These are phyloP conservation scores for Pollimyrus isidori DNA, from an alignment of 2,113 vertebrate genomes.

Conservation along the genomic window DNA sequence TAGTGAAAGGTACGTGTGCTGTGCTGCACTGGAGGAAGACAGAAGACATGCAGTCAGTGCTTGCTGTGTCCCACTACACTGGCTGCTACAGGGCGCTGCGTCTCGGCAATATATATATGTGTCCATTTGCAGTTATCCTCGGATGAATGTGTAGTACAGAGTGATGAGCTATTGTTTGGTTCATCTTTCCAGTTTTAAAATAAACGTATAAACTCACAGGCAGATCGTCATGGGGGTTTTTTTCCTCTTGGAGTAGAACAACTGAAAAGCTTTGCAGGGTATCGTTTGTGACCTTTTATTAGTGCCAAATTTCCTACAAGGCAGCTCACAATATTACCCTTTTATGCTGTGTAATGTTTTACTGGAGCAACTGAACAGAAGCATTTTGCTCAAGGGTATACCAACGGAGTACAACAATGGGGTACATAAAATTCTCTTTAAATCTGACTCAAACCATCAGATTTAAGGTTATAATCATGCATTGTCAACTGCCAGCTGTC, in stretches of 20 bases:
- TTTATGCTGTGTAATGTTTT: not conserved
- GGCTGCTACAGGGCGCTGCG: not conserved
- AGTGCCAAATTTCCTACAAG: not conserved
- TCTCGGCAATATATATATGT: not conserved
- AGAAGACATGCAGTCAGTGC: not conserved
- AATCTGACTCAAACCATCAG: not conserved
- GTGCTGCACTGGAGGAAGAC: not conserved
- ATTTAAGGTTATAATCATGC: not conserved
- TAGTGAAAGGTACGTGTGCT: slow-evolving; percentile 15
- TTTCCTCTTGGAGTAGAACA: not conserved
- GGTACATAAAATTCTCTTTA: not conserved
- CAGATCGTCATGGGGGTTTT: not conserved
- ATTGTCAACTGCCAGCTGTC: not conserved
- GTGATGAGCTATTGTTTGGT: not conserved
- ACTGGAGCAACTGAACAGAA: not conserved
- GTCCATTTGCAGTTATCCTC: not conserved
- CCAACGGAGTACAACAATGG: not conserved
- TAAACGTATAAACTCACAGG: not conserved
- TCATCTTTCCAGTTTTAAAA: not conserved
- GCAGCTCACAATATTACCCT: not conserved
- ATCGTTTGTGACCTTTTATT: not conserved
- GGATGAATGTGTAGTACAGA: not conserved
- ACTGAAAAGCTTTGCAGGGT: not conserved
- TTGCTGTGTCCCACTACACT: not conserved
- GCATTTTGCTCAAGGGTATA: not conserved